phyloP scores from a whole-genome alignment of 64 coral and sea anemone genomes.

The Montipora efflorescens region DNA sequence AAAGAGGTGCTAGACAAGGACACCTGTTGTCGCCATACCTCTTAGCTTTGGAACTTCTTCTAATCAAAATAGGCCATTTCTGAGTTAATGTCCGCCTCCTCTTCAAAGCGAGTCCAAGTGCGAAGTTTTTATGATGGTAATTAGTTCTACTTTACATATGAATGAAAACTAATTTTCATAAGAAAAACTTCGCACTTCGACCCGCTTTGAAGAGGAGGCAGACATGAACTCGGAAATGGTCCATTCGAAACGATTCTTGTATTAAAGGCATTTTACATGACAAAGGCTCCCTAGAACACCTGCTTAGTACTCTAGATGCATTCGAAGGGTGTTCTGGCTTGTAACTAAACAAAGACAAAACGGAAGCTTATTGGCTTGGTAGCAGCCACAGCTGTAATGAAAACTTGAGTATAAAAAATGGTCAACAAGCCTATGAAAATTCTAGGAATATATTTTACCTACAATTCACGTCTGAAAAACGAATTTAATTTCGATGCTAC shows the following conservation, averaged over 20 bases:
- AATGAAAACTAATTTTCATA: too few relatives aligned
- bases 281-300: too few relatives aligned
- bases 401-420: slow-evolving; percentile 6
- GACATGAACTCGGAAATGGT: too few relatives aligned
- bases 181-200: too few relatives aligned
- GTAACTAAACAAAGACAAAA: slow-evolving; percentile 20
- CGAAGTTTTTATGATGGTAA: too few relatives aligned
- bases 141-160: too few relatives aligned
- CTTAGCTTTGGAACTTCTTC: slow-evolving; percentile 4
- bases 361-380: slow-evolving; percentile 6
- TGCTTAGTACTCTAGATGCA: slow-evolving; percentile 11
- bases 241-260: background rate
- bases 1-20: slow-evolving; percentile 8
- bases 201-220: too few relatives aligned
- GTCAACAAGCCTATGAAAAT: slow-evolving; percentile 2
- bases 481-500: background rate
- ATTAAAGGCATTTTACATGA: slow-evolving; percentile 11
- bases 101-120: too few relatives aligned
- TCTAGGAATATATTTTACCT: background rate
- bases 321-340: slow-evolving; percentile 20
- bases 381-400: background rate
- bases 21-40: slow-evolving; percentile 12
- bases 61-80: background rate
- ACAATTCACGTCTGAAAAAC: background rate
- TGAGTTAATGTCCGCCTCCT: too few relatives aligned